Evolutionary conservation across 64 coral and sea anemone species (phyloP).

Genomic region (Porites lutea): DNA sequence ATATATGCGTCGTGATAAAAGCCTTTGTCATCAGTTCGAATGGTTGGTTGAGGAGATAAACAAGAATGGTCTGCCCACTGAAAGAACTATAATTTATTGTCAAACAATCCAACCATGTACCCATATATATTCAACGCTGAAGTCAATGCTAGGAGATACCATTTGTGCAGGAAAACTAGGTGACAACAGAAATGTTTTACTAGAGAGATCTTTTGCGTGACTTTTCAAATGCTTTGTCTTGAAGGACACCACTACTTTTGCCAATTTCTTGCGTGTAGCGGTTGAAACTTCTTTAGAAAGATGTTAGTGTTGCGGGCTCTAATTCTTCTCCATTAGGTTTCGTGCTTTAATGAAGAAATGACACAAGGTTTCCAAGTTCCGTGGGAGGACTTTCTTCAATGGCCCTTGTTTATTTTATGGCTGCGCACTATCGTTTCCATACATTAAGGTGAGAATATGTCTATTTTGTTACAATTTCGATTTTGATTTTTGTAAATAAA

Average conservation of each 20-base stretch:
- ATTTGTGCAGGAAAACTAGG: background rate
- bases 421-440: slow-evolving; percentile 44
- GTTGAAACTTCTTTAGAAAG: slow-evolving; percentile 35
- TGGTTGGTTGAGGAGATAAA: slow-evolving; percentile 52
- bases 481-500: too few relatives aligned
- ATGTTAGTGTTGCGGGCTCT: slow-evolving; percentile 33
- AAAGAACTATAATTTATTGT: slow-evolving; percentile 70
- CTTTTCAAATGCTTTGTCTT: background rate
- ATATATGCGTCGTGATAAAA: slow-evolving; percentile 35
- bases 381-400: slow-evolving; percentile 40
- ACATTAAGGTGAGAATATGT: slow-evolving; percentile 67
- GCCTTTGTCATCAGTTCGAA: slow-evolving; percentile 51
- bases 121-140: slow-evolving; percentile 60
- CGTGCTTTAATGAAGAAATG: slow-evolving; percentile 51
- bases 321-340: slow-evolving; percentile 48
- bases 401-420: slow-evolving; percentile 18
- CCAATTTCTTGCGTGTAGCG: background rate
- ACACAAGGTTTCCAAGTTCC: slow-evolving; percentile 21
- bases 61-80: slow-evolving; percentile 11
- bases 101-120: slow-evolving; percentile 77
- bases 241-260: background rate
- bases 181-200: slow-evolving; percentile 8
- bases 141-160: slow-evolving; percentile 39
- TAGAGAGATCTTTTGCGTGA: slow-evolving; percentile 2
- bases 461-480: background rate